Base-by-base conservation (phyloP, 1,140 invertebrate genomes). In the Tetraneura akinire region DNA sequence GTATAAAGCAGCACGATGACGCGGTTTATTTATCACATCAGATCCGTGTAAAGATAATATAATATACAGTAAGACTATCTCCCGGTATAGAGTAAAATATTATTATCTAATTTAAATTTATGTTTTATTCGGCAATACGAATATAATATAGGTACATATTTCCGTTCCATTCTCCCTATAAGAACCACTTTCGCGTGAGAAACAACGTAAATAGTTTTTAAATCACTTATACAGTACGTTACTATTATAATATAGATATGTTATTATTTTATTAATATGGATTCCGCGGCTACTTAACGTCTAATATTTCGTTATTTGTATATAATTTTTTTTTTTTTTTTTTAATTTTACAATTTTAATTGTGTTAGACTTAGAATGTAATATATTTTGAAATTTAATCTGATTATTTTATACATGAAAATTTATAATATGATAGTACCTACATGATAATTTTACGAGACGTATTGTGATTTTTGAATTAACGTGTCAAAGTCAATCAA, bases 1-100 rank as follows among this genome's bases (percentile, higher is more conserved):
- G 68, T 71, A 71, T 71, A 51, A 71, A 71, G 51, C 68, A 26
- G 68, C 49, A 71, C n/a, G 68, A 29, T 71, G 45, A 71, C 68
- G 49, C 45, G n/a, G 45, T 23, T 51, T 71, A 71, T 71, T 71
- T 71, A 71, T 71, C 45, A 51, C 45, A 29, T 51, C 6, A 71
- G 68, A 71, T 71, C 45, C 13, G 18, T 29, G 47, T 49, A 51
- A n/a, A 51, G 68, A 71, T 37, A 66, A 21, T 21, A 26, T 60
- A 26, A 60, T 60, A 60, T 26, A 23, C 14, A 26, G 23, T 66
- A n/a, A n/a, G 47, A 49, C 21, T 49, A 18, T 70, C 6, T 70
- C n/a, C n/a, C n/a, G n/a, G n/a, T n/a, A n/a, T 70, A 5, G 47
- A 71, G 47, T 71, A 71, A 68, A 68, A 68, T 8, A 68, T 29